A percentile compares a stretch with the other conserved stretches of the same genome.
Conservation (phyloP, 2,797 vertebrate species). For the Manis javanica region DNA sequence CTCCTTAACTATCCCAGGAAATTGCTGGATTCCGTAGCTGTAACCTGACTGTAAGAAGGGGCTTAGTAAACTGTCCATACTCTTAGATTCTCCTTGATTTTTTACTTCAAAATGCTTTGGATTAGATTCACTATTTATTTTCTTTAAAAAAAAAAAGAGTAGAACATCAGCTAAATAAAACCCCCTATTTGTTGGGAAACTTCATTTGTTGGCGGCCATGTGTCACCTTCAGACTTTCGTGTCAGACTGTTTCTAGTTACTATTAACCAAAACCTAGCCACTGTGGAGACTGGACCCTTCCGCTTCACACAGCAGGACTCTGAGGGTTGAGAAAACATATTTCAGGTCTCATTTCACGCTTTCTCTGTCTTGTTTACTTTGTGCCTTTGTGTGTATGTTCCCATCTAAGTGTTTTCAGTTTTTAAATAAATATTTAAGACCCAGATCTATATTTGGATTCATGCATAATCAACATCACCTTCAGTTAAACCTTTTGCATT, state of each 20-base stretch:
- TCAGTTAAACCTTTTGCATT: constrained; percentile 56
- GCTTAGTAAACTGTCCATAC: background rate
- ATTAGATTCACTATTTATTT: background rate
- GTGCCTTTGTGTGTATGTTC: background rate
- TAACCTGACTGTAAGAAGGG: background rate
- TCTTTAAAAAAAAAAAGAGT: background rate
- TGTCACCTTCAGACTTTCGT: background rate
- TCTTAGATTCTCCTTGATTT: background rate
- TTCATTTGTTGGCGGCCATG: background rate
- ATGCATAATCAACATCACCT: constrained; percentile 55
- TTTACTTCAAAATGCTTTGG: constrained; percentile 29
- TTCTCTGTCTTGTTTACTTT: constrained; percentile 53
- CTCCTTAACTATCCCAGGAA: background rate
- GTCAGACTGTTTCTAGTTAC: background rate
- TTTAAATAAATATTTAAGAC: constrained; percentile 68
- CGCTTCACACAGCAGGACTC: fast-evolving
- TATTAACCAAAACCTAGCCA: background rate
- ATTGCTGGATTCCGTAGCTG: background rate
- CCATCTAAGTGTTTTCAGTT: constrained; percentile 35
- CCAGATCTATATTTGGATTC: constrained; percentile 40
- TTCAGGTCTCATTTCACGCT: background rate
- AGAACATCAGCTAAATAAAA: constrained; percentile 11
- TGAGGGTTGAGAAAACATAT: background rate
- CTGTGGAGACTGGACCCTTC: background rate
- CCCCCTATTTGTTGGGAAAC: background rate